Evolutionary conservation across 2,888 invertebrate genomes (phyloP), one percentile per base, ranked within the genome.

Genomic region (Octonoba sinensis): DNA sequence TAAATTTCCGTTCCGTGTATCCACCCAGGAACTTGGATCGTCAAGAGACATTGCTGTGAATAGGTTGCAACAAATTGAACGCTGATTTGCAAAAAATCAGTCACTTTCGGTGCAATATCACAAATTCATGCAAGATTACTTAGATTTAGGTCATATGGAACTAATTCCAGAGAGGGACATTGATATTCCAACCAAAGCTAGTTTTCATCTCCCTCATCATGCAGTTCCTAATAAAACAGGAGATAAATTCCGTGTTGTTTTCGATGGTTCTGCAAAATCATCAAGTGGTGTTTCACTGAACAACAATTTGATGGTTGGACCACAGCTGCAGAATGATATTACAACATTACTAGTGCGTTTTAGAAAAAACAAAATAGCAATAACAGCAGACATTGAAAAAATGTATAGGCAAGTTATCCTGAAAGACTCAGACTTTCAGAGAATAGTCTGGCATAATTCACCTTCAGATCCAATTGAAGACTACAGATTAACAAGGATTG

Each of bases 391-490:
- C 18, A 51, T 51, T 51, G 16, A 51, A 51, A n/a, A 51, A 18
- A 51, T 51, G 51, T 51, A 51, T 51, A 15, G 51, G 15, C 51
- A 51, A 51, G 8, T 51, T 18, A 18, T 51, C 15, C 15, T 51
- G 11, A 2, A 51, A 51, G 51, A 51, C 51, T 51, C 18, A 20
- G 56, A 86, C 18, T 85, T 86, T 15, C 88, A 88, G 65, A 73
- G 86, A 11, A 88, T 89, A 3, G 57, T 89, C 3, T 89, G 88
- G 88, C 64, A 87, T 22, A 69, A 83, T 8, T 24, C 85, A 56
- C 83, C 85, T 16, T 46, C 66, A 12, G 66, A 85, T 20, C 78
- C 84, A 27, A 74, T 86, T 11, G 24, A 74, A 27, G 77, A 82
- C 0, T 84, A 85, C 36, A 51, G 74, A 6, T 78, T 87, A 8